These are phyloP conservation scores for Ciconia maguari DNA, from an alignment of 2,113 vertebrate species.

Conservation along the genomic window DNA sequence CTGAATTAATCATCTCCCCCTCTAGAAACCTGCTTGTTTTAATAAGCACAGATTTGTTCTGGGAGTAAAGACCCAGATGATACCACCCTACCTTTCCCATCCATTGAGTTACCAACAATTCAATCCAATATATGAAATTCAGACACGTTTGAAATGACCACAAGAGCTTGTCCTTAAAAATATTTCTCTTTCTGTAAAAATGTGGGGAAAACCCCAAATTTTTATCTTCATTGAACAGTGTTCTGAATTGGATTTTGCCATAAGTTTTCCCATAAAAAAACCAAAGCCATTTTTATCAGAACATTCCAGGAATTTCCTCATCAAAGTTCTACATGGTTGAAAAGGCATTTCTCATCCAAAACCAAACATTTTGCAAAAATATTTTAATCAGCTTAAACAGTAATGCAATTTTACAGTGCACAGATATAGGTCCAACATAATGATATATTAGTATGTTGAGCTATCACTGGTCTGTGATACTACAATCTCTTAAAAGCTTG, in stretches of 20 bases:
- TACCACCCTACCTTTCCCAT: not conserved
- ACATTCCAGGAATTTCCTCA: conserved; percentile 6
- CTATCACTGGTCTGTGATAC: conserved; percentile 19
- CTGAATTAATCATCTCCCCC: not conserved
- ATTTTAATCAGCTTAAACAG: conserved; percentile 18
- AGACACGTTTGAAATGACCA: not conserved
- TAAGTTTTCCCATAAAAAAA: not conserved
- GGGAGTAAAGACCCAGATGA: not conserved
- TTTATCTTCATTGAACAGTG: not conserved
- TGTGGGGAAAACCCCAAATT: not conserved
- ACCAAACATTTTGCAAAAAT: conserved; percentile 3
- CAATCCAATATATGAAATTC: not conserved
- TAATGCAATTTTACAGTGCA: not conserved
- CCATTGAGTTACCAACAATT: not conserved
- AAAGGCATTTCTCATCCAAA: conserved; percentile 28
- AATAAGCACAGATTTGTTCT: not conserved
- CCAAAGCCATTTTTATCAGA: not conserved
- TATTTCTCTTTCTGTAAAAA: not conserved
- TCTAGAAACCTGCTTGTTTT: not conserved
- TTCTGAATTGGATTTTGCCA: not conserved
- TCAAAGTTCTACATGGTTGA: not conserved
- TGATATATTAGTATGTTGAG: not conserved
- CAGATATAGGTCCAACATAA: conserved; percentile 3
- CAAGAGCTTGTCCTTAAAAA: not conserved
- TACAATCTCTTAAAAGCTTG: conserved; percentile 21